phyloP scores from a whole-genome alignment of 2,113 vertebrate genomes.

The Aptenodytes patagonicus region DNA sequence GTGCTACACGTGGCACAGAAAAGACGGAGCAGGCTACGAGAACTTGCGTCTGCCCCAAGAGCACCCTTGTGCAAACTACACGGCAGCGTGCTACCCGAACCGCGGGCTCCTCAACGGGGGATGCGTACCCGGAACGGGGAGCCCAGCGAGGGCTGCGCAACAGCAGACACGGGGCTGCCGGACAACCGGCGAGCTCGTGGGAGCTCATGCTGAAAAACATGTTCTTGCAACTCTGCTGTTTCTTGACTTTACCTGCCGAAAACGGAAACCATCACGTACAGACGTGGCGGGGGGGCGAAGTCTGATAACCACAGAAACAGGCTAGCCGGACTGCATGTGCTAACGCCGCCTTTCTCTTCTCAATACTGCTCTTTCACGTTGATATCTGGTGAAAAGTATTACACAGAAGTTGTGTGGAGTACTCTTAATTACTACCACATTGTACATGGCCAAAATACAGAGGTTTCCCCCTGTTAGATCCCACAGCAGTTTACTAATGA shows the following conservation, averaged over 20 bases:
- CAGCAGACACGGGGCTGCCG: no score
- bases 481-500: not conserved
- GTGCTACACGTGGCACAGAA: no score
- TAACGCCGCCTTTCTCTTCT: not conserved
- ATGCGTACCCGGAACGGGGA: accelerated
- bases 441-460: not conserved
- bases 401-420: no score
- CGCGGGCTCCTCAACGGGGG: accelerated
- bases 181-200: accelerated
- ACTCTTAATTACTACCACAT: not conserved
- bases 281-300: accelerated
- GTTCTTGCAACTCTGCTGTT: not conserved
- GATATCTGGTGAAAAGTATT: not conserved
- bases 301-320: not conserved
- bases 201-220: not conserved
- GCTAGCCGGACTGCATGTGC: accelerated
- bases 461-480: not conserved
- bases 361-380: accelerated
- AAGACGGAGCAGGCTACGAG: accelerated
- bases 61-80: not conserved
- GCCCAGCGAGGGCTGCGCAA: not conserved
- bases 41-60: not conserved
- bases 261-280: accelerated
- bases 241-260: not conserved
- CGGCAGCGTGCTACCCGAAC: accelerated